Percentiles rank a stretch among this genome's conserved stretches.
Conservation (phyloP, 2,888 invertebrate species). For the Caenorhabditis sinica region DNA sequence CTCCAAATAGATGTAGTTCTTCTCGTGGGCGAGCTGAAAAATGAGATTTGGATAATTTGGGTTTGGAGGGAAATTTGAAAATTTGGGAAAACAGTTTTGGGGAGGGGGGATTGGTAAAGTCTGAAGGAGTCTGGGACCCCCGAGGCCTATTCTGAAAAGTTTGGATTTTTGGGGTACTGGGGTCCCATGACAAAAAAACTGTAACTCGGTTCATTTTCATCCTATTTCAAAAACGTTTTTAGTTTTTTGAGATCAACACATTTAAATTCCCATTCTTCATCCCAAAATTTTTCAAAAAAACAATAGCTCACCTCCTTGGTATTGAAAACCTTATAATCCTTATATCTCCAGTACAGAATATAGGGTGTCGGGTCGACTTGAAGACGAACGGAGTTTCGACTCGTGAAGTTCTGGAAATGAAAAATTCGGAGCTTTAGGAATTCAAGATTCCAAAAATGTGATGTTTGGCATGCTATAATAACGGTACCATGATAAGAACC, state of each 20-base stretch:
- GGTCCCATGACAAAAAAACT: constrained; percentile 10
- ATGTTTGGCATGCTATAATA: too few species aligned
- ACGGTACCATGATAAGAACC: too few species aligned
- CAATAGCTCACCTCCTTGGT: constrained; percentile 49
- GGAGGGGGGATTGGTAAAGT: too few species aligned
- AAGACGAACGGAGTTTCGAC: constrained; percentile 49
- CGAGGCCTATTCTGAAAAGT: neutral
- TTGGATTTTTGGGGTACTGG: neutral
- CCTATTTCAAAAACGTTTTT: neutral
- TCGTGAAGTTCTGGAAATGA: constrained; percentile 39
- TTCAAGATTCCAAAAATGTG: neutral
- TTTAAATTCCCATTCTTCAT: neutral
- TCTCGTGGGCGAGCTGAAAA: constrained; percentile 52
- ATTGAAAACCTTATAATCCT: constrained; percentile 58
- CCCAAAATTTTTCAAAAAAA: neutral
- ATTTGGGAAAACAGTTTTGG: neutral
- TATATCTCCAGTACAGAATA: constrained; percentile 76
- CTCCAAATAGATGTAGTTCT: constrained; percentile 62
- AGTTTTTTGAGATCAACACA: neutral
- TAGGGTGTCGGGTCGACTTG: constrained; percentile 73
- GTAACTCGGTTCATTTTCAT: neutral
- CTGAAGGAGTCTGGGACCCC: too few species aligned
- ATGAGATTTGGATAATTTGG: too few species aligned
- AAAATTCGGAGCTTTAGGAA: neutral
- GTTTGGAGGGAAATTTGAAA: neutral